Evolutionary conservation across 2,888 invertebrate species (phyloP).

Genomic region (Ptychoptera albimana): DNA sequence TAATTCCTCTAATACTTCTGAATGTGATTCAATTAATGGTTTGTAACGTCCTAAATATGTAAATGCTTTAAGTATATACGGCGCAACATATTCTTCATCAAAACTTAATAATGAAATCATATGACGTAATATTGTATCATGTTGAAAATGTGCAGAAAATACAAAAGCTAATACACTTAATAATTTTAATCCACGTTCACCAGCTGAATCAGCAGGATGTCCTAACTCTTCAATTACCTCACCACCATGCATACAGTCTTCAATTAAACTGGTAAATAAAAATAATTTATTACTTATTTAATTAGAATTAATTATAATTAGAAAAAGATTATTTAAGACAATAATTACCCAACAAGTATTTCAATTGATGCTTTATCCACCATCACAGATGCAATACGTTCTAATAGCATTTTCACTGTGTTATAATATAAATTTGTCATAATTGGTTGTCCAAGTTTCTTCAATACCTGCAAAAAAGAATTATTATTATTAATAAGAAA

Average conservation of each 20-base stretch:
- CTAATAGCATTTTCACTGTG: conserved; percentile 87
- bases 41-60: conserved; percentile 79
- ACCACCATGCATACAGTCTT: conserved; percentile 58
- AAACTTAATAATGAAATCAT: conserved; percentile 48
- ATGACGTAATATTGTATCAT: conserved; percentile 64
- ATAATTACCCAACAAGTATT: conserved; percentile 41
- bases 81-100: conserved; percentile 66
- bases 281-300: background rate
- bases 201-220: conserved; percentile 65
- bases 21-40: conserved; percentile 64
- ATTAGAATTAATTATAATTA: background rate
- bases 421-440: conserved; percentile 94
- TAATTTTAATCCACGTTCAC: conserved; percentile 77
- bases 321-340: conserved; percentile 4
- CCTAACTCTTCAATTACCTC: conserved; percentile 57
- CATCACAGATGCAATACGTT: conserved; percentile 91
- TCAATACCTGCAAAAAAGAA: conserved; percentile 43
- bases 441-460: conserved; percentile 84
- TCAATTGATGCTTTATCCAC: conserved; percentile 80
- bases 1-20: conserved; percentile 57
- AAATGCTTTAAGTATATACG: conserved; percentile 65
- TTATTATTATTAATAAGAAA: conserved; percentile 33
- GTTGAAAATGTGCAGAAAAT: conserved; percentile 84
- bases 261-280: conserved; percentile 25
- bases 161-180: conserved; percentile 78